Conservation (phyloP, 2,888 invertebrate genomes). For the Mamestra brassicae region DNA sequence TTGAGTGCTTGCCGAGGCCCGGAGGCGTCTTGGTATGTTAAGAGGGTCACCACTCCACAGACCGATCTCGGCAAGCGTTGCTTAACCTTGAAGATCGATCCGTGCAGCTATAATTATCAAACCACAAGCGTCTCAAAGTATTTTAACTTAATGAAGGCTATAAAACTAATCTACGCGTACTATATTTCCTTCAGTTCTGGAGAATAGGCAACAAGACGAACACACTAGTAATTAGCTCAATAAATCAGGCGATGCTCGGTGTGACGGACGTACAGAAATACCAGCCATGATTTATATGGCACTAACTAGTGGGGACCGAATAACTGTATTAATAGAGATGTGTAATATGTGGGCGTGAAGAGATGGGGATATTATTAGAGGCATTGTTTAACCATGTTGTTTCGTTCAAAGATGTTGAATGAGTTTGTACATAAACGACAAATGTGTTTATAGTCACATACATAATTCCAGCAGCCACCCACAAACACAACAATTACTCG, state of each 20-base stretch:
- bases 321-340: constrained; percentile 53
- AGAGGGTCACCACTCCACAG: no score
- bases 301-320: constrained; percentile 62
- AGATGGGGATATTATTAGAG: constrained; percentile 22
- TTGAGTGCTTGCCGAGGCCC: no score
- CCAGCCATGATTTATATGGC: constrained; percentile 76
- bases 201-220: constrained; percentile 53
- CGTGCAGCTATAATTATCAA: no score
- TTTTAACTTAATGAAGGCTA: constrained; percentile 47
- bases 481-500: no score
- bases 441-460: neutral
- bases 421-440: neutral
- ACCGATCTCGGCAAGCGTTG: no score
- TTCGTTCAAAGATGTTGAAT: constrained; percentile 1
- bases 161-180: neutral
- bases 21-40: no score
- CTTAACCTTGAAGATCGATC: no score
- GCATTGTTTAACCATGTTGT: constrained; percentile 25
- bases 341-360: constrained; percentile 25
- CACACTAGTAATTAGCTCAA: constrained; percentile 76
- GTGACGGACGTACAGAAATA: constrained; percentile 80
- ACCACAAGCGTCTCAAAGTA: constrained; percentile 32
- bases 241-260: constrained; percentile 79
- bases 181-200: constrained; percentile 37
- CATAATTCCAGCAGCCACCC: no score